These are phyloP conservation scores for Drosophila putrida DNA, from an alignment of 2,888 invertebrate species.

Conservation along the genomic window DNA sequence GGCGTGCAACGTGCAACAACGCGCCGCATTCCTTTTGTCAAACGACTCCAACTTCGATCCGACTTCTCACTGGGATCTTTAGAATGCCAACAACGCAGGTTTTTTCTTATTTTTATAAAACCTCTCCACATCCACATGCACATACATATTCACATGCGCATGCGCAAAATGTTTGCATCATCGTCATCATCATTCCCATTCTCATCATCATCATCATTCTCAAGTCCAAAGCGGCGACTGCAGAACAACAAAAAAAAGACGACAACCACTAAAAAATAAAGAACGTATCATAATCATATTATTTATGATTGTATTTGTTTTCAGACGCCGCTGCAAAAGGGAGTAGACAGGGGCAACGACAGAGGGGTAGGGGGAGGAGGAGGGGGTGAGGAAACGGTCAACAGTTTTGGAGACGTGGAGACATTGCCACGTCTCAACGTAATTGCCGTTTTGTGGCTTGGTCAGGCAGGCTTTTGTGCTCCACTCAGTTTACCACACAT, in stretches of 20 bases:
- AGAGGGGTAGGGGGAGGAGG: neutral
- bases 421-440: constrained; percentile 65
- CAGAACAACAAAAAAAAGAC: constrained; percentile 10
- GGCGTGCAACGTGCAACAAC: constrained; percentile 51
- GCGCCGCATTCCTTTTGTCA: constrained; percentile 63
- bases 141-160: constrained; percentile 31
- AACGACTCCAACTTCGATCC: constrained; percentile 49
- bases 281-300: constrained; percentile 77
- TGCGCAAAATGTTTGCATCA: constrained; percentile 47
- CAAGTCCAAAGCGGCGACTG: constrained; percentile 9
- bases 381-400: constrained; percentile 8
- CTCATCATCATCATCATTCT: constrained; percentile 10
- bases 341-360: neutral
- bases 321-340: constrained; percentile 35
- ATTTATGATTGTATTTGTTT: constrained; percentile 79
- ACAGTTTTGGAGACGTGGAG: constrained; percentile 50
- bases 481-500: constrained; percentile 16
- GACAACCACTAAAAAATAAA: constrained; percentile 17
- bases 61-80: constrained; percentile 50
- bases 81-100: constrained; percentile 53
- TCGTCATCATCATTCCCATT: constrained; percentile 8
- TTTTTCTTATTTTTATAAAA: constrained; percentile 15
- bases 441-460: constrained; percentile 69
- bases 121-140: neutral
- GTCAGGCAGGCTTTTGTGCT: constrained; percentile 28